Base-by-base conservation (phyloP, 2,113 vertebrate species). In the Phyllostomus discolor region DNA sequence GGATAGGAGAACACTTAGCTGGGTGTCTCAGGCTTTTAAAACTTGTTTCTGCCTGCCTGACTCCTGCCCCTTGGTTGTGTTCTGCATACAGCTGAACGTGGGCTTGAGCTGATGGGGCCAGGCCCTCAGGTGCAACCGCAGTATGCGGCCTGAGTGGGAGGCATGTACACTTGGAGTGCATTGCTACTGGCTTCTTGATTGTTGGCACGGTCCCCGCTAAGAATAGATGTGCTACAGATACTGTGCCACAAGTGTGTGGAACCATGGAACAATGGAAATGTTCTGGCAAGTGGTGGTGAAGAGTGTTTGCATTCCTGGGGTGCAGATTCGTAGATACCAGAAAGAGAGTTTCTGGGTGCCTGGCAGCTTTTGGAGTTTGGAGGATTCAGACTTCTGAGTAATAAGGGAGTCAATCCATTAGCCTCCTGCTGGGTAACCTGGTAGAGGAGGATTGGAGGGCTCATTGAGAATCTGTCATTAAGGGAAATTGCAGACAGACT, bases 301-400 rank as follows among this genome's bases (percentile, higher is more conserved):
- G 69, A n/a, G 24, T 38, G 16, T 22, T 70, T 66, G 24, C 24
- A 10, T 38, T 91, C 83, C 50, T 28, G 26, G 46, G 4, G 52
- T 24, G 46, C 41, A 85, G 57, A 92, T 75, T 90, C 50, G 38
- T 38, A 90, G 87, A 73, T 31, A 90, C 81, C 43, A 46, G n/a
- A 38, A 87, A 84, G 84, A 91, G 59, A 8, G 35, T 85, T 94
- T 88, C 89, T 93, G 46, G n/a, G 52, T 91, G 76, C 66, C 35
- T 83, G 87, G 79, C 59, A 81, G 48, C n/a, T 92, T 66, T 92
- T 38, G 57, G 67, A 89, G 35, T 95, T 89, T 67, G 31, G 81
- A 24, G 72, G 17, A 73, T 84, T 78, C 81, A 81, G 46, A 19
- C 85, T 79, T 96, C 70, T 94, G 76, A 84, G 70, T 59, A 76